phyloP scores from a whole-genome alignment of 2,797 vertebrate species.

The Lemur catta region DNA sequence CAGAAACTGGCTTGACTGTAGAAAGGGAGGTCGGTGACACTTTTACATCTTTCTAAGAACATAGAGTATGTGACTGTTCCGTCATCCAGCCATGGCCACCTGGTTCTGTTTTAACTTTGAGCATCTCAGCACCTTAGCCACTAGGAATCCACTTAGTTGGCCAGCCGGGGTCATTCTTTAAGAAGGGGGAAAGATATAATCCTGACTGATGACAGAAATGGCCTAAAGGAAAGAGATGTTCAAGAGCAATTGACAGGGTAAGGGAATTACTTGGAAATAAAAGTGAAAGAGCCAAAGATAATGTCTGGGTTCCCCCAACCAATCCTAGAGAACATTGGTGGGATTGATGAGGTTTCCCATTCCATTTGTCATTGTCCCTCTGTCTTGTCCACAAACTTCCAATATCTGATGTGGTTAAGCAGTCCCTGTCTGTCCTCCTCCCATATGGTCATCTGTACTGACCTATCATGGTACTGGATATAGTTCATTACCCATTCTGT shows the following conservation, averaged over 20 bases:
- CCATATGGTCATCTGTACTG: neutral
- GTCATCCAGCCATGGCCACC: neutral
- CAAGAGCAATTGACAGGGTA: neutral
- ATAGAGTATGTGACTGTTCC: neutral
- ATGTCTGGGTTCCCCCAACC: neutral
- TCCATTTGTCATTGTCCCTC: neutral
- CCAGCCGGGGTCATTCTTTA: neutral
- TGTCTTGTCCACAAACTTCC: neutral
- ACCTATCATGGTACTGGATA: neutral
- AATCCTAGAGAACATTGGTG: neutral
- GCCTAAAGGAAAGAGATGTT: neutral
- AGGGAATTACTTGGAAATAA: neutral
- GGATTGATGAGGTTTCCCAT: neutral
- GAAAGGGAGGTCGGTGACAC: neutral
- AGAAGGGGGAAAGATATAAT: neutral
- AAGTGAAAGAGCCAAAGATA: neutral
- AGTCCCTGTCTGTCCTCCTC: neutral
- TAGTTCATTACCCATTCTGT: neutral
- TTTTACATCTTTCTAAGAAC: neutral
- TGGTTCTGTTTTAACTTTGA: neutral
- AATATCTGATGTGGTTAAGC: neutral
- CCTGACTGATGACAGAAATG: neutral
- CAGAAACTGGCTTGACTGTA: neutral
- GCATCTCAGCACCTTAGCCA: neutral
- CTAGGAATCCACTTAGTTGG: neutral